phyloP scores from a whole-genome alignment of 2,797 vertebrate species.

The Zenarchopterus dispar region DNA sequence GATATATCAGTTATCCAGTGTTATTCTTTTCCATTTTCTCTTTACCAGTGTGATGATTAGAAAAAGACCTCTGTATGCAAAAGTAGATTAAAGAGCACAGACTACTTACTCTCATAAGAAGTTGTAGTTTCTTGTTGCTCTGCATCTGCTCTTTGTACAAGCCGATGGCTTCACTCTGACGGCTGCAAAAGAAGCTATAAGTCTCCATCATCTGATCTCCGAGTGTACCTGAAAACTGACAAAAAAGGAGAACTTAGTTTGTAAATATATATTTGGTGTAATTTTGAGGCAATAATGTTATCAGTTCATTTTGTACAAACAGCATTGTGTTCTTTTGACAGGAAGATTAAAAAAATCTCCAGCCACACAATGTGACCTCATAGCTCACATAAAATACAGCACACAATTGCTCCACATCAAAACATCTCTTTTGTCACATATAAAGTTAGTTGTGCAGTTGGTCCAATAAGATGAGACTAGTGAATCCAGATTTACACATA shows the following conservation, averaged over 20 bases:
- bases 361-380: no score
- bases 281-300: no score
- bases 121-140: slow-evolving; percentile 92
- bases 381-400: background rate
- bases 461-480: no score
- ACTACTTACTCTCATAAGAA: slow-evolving; percentile 85
- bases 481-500: no score
- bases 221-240: slow-evolving; percentile 89
- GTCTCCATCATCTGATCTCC: slow-evolving; percentile 85
- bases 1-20: no score
- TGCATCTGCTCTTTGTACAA: slow-evolving; percentile 91
- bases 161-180: slow-evolving; percentile 84
- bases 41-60: no score
- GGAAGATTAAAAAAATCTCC: no score
- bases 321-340: no score
- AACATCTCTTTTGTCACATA: background rate
- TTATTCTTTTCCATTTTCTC: no score
- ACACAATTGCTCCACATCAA: background rate
- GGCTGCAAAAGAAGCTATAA: slow-evolving; percentile 89
- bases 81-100: background rate
- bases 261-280: no score
- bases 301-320: no score
- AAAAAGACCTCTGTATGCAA: background rate
- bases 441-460: background rate
- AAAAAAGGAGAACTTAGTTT: background rate